Evolutionary conservation across 35 echinoderm and acorn worm species (phyloP).

Genomic region (Strongylocentrotus purpuratus): DNA sequence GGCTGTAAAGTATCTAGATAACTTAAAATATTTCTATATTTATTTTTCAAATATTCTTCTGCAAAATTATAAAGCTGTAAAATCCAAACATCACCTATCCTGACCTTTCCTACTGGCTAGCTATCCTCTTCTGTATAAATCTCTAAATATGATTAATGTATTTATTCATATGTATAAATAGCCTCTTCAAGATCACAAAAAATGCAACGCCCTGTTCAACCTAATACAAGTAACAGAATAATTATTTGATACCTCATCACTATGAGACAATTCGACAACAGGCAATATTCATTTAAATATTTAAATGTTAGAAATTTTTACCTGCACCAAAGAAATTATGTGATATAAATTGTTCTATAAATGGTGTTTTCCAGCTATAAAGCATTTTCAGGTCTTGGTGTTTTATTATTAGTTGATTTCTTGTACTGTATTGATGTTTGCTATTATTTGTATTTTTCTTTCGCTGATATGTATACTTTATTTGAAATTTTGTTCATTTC

Average conservation of each 20-base stretch:
- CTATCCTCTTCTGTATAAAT: neutral
- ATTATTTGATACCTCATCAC: neutral
- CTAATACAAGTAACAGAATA: neutral
- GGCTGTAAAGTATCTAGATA: too few species aligned
- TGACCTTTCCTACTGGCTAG: neutral
- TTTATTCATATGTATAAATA: too few species aligned
- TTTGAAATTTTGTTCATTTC: slow-evolving; percentile 17
- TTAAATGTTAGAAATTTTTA: neutral
- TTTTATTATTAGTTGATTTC: neutral
- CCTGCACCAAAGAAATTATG: neutral
- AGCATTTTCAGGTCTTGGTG: too few species aligned
- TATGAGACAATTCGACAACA: neutral
- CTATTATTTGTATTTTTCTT: neutral
- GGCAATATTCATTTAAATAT: neutral
- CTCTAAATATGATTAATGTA: too few species aligned
- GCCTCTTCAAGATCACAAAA: too few species aligned
- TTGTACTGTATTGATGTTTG: neutral
- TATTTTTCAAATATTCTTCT: neutral
- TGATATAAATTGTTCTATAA: neutral
- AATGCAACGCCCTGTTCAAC: too few species aligned
- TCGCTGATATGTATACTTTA: neutral
- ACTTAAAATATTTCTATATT: too few species aligned
- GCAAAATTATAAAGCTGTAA: neutral
- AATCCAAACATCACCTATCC: neutral
- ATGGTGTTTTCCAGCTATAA: neutral